These are phyloP conservation scores for Caprella mutica DNA, from an alignment of 2,888 invertebrate species.

Conservation along the genomic window DNA sequence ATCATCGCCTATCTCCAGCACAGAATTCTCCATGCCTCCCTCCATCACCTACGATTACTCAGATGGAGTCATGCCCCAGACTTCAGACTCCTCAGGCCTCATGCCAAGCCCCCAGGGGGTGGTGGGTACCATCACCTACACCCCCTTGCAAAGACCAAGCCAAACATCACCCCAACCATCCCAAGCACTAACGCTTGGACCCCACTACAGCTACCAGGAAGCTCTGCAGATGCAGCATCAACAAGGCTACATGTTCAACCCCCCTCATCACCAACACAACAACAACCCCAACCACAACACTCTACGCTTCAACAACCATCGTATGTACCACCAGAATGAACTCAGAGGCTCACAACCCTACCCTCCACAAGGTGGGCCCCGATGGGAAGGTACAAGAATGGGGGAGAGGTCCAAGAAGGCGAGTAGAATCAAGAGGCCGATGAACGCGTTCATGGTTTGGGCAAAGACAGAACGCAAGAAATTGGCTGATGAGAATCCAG, in stretches of 20 bases:
- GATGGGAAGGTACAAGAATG: constrained; percentile 16
- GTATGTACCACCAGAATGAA: constrained; percentile 13
- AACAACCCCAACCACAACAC: constrained; percentile 16
- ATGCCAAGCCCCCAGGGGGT: background rate
- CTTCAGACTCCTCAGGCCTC: background rate
- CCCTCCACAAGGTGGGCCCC: constrained; percentile 15
- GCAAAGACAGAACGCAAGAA: constrained; percentile 93
- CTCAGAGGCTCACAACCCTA: constrained; percentile 14
- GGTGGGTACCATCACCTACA: constrained; percentile 7
- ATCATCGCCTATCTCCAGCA: background rate
- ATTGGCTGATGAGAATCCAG: constrained; percentile 93
- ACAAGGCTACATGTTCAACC: background rate
- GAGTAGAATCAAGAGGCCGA: constrained; percentile 83
- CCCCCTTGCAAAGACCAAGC: background rate
- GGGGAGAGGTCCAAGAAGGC: constrained; percentile 50
- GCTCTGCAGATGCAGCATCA: background rate
- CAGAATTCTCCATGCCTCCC: background rate
- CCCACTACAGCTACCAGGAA: constrained; percentile 6
- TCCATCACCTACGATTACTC: background rate
- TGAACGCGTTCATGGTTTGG: constrained; percentile 99
- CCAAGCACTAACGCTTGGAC: constrained; percentile 2
- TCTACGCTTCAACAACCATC: background rate
- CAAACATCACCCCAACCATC: background rate
- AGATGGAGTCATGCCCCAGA: background rate
- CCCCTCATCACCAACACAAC: background rate